Evolutionary conservation across 1,140 invertebrate species (phyloP).

Genomic region (Drosophila watanabei): DNA sequence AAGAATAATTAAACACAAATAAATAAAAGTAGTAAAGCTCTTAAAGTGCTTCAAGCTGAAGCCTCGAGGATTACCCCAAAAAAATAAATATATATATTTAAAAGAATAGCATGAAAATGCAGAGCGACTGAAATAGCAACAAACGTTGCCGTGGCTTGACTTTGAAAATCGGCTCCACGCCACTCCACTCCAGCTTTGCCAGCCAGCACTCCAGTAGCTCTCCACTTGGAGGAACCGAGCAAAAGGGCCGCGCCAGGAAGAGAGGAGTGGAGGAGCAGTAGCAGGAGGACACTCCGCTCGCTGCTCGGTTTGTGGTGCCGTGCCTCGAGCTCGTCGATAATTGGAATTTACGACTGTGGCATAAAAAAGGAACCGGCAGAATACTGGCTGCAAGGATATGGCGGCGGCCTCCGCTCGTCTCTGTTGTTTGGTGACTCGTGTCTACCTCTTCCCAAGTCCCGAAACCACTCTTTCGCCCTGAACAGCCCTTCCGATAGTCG

Average conservation of each 20-base stretch:
- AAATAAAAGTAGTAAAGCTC: constrained; percentile 1
- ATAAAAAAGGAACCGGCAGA: constrained; percentile 63
- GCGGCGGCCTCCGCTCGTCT: constrained; percentile 39
- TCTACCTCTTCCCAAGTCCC: constrained; percentile 7
- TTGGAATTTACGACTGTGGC: constrained; percentile 83
- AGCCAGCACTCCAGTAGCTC: constrained; percentile 40
- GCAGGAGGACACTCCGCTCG: constrained; percentile 17
- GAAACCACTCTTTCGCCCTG: background rate
- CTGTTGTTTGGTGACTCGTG: constrained; percentile 55
- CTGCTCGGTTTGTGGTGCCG: constrained; percentile 58
- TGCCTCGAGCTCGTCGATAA: constrained; percentile 80
- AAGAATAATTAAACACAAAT: constrained; percentile 1
- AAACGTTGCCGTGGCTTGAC: constrained; percentile 65
- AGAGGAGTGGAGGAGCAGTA: background rate
- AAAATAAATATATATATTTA: constrained; percentile 53
- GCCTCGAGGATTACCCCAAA: constrained; percentile 54
- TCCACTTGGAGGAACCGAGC: constrained; percentile 35
- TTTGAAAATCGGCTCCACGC: constrained; percentile 77
- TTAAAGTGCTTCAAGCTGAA: constrained; percentile 35
- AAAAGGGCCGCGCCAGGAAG: background rate
- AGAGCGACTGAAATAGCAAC: constrained; percentile 66
- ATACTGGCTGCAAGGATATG: constrained; percentile 67
- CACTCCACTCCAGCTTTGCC: constrained; percentile 32
- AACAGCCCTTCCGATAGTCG: constrained; percentile 34
- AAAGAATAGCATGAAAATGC: constrained; percentile 40